A percentile compares a stretch with the other conserved stretches of the same genome.
These are phyloP conservation scores for Lithosia quadra DNA, from an alignment of 2,888 invertebrate genomes.

Conservation along the genomic window DNA sequence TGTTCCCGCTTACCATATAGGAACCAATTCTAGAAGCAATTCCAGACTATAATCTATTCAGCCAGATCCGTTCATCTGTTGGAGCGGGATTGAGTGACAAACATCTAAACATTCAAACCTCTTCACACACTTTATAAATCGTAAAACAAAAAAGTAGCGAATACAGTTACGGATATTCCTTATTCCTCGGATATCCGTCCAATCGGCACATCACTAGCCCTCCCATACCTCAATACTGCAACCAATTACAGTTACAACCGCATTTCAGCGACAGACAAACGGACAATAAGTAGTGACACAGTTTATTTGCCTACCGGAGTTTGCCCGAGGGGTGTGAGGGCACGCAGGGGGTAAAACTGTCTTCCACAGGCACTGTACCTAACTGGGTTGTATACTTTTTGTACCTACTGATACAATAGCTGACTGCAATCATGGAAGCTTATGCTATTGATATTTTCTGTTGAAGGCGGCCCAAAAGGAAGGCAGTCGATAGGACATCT, in stretches of 20 bases:
- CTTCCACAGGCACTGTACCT: conserved; percentile 28
- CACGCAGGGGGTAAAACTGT: conserved; percentile 17
- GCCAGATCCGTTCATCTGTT: no score
- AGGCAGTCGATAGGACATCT: background rate
- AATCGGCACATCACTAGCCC: background rate
- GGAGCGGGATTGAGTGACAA: no score
- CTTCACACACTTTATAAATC: background rate
- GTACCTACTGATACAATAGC: conserved; percentile 33
- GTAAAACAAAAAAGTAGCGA: background rate
- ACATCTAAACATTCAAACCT: no score
- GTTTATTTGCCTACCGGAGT: conserved; percentile 35
- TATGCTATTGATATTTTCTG: conserved; percentile 9
- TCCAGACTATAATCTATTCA: no score
- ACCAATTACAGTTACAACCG: conserved; percentile 17
- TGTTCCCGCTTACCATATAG: no score
- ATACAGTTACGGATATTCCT: background rate
- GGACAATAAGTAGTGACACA: conserved; percentile 36
- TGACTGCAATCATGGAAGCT: conserved; percentile 25
- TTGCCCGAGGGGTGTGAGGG: conserved; percentile 19
- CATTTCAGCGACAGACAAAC: conserved; percentile 29
- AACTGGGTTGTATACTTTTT: no score
- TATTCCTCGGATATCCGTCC: background rate
- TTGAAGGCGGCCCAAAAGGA: no score
- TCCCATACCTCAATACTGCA: background rate
- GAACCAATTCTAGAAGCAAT: no score